Percentiles rank a stretch among this genome's conserved stretches.
These are phyloP conservation scores for Lophura nycthemera DNA, from an alignment of 2,113 vertebrate genomes.

Conservation along the genomic window DNA sequence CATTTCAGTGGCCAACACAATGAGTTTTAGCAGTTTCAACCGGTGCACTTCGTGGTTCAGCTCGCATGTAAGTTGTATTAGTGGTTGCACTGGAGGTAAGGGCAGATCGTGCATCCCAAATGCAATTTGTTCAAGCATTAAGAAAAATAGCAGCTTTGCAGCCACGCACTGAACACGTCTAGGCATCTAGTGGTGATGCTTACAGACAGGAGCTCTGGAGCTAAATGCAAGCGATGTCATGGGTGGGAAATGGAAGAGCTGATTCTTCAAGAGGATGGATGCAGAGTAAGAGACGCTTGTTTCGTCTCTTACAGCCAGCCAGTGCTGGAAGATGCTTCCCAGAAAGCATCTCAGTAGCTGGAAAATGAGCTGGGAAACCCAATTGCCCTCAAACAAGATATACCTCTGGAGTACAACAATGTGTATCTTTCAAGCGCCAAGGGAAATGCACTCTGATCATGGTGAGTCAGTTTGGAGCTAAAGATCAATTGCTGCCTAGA, in stretches of 20 bases:
- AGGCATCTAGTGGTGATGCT: neutral
- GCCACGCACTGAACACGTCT: neutral
- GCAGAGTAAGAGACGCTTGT: neutral
- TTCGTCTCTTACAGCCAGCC: neutral
- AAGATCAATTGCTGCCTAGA: neutral
- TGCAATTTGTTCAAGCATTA: neutral
- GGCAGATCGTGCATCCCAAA: neutral
- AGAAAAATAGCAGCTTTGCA: neutral
- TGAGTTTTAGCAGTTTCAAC: neutral
- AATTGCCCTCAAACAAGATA: neutral
- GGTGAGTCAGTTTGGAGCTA: neutral
- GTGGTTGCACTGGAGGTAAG: neutral
- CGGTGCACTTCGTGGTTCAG: neutral
- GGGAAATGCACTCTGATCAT: neutral
- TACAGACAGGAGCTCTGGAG: neutral
- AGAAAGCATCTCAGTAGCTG: neutral
- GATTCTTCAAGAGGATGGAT: neutral
- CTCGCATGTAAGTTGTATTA: neutral
- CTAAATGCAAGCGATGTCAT: neutral
- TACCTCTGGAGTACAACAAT: neutral
- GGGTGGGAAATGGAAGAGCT: neutral
- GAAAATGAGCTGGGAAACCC: neutral
- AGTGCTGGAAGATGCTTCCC: rapidly evolving
- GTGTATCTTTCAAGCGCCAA: neutral
- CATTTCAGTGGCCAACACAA: neutral